Percentiles rank a stretch among this genome's conserved stretches.
Conservation (phyloP, 2,797 vertebrate species). For the Naso thynnoides region DNA sequence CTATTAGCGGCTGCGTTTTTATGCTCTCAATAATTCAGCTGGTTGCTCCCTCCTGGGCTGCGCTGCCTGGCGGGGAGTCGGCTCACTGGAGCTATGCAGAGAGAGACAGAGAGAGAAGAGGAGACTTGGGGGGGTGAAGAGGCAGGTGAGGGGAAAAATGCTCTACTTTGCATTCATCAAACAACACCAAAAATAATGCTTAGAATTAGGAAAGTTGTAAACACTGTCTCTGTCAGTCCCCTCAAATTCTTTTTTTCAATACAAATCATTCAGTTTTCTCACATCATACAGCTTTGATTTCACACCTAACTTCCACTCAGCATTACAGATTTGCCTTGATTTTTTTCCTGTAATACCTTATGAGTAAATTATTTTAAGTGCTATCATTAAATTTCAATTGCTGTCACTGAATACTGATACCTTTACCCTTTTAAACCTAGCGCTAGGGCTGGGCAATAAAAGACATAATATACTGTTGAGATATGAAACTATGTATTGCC, state of each 20-base stretch:
- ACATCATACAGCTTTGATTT: neutral
- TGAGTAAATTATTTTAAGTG: constrained; percentile 13
- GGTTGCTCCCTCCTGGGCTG: constrained; percentile 78
- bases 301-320: no score
- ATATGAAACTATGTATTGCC: no score
- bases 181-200: constrained; percentile 4
- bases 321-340: neutral
- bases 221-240: neutral
- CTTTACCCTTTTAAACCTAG: neutral
- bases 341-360: constrained; percentile 15
- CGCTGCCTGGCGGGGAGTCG: constrained; percentile 72
- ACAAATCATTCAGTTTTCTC: neutral
- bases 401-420: neutral
- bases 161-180: neutral
- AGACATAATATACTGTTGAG: no score
- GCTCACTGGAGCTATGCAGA: constrained; percentile 75
- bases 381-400: no score
- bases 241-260: neutral
- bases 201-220: constrained; percentile 1
- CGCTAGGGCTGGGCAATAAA: no score
- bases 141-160: constrained; percentile 39
- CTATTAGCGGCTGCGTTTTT: constrained; percentile 85
- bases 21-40: constrained; percentile 87
- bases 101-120: constrained; percentile 4
- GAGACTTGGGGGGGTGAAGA: constrained; percentile 12